Evolutionary conservation across 1,140 invertebrate genomes (phyloP).

Genomic region (Trichogramma pretiosum): DNA sequence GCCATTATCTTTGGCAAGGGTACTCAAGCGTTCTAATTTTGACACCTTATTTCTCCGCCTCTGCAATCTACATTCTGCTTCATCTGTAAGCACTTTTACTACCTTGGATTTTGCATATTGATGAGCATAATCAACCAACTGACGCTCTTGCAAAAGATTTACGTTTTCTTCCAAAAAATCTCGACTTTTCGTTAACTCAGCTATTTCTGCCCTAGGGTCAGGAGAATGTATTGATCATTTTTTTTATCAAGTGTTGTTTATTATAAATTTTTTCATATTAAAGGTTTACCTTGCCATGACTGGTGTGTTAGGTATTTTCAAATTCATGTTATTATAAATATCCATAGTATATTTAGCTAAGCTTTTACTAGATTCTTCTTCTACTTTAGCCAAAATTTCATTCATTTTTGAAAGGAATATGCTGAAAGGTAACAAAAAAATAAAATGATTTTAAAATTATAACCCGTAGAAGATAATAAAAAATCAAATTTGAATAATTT

Average conservation of each 20-base stretch:
- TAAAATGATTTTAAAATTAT: not conserved
- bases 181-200: slow-evolving; percentile 25
- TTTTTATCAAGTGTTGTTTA: slow-evolving; percentile 9
- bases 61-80: slow-evolving; percentile 24
- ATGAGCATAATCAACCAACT: slow-evolving; percentile 25
- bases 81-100: slow-evolving; percentile 27
- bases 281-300: slow-evolving; percentile 18
- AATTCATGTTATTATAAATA: slow-evolving; percentile 30
- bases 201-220: slow-evolving; percentile 29
- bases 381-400: slow-evolving; percentile 26
- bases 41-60: slow-evolving; percentile 24
- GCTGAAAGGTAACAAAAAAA: slow-evolving; percentile 7
- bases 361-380: slow-evolving; percentile 20
- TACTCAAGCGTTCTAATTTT: slow-evolving; percentile 30
- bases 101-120: slow-evolving; percentile 27
- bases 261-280: too few relatives aligned
- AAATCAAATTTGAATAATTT: too few relatives aligned
- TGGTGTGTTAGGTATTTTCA: slow-evolving; percentile 26
- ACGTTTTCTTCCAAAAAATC: slow-evolving; percentile 35
- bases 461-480: not conserved
- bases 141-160: slow-evolving; percentile 24
- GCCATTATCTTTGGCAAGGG: slow-evolving; percentile 31
- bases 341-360: slow-evolving; percentile 22
- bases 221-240: too few relatives aligned
- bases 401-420: slow-evolving; percentile 25